phyloP scores from a whole-genome alignment of 2,113 vertebrate species.

The Eidolon helvum region DNA sequence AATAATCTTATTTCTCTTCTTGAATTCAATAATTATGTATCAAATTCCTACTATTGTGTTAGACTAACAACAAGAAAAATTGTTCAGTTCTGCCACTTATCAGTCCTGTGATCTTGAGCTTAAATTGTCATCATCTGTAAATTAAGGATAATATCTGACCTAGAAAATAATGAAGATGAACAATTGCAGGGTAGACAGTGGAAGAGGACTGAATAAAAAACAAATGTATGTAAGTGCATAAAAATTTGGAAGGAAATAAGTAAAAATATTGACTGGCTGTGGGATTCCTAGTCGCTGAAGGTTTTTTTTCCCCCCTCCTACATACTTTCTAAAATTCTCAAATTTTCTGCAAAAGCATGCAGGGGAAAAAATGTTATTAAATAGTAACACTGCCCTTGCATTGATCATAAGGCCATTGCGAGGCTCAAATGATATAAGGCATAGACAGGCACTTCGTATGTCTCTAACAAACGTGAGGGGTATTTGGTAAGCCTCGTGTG shows the following conservation, averaged over 20 bases:
- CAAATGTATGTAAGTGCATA: not conserved
- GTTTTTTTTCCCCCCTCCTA: not conserved
- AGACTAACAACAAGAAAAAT: not conserved
- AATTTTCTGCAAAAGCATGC: conserved; percentile 21
- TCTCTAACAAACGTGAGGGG: not conserved
- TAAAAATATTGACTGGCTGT: not conserved
- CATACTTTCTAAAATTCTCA: not conserved
- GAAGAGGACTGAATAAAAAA: not conserved
- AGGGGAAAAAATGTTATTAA: not conserved
- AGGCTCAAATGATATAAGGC: not conserved
- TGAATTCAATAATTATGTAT: not conserved
- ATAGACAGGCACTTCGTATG: not conserved
- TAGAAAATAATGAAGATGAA: not conserved
- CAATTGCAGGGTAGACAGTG: not conserved
- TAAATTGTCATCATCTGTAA: not conserved
- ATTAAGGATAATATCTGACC: not conserved
- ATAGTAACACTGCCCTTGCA: not conserved
- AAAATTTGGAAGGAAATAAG: conserved; percentile 7
- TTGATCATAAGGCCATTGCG: not conserved
- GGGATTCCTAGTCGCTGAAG: not conserved
- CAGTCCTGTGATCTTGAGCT: not conserved
- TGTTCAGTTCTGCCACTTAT: not conserved
- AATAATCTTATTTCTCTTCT: not conserved
- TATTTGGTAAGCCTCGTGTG: not conserved
- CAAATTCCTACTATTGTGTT: not conserved